phyloP scores from a whole-genome alignment of 2,797 vertebrate species.

The Rhabdophis nuchalis region DNA sequence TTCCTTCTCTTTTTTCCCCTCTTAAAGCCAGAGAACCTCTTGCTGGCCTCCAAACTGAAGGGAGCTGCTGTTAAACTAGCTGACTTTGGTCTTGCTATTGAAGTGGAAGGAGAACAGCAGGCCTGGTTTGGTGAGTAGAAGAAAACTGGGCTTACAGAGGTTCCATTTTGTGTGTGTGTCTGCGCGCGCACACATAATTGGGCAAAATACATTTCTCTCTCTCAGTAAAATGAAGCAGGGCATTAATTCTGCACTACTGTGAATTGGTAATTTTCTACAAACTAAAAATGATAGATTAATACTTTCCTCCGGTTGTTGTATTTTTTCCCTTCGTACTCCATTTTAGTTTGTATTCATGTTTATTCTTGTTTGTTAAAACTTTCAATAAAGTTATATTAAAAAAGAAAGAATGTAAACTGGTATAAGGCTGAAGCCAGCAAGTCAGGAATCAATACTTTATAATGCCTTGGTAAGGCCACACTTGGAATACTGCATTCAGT shows the following conservation, averaged over 20 bases:
- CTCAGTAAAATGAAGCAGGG: not conserved
- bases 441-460: not conserved
- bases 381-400: not conserved
- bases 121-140: slow-evolving; percentile 92
- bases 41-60: slow-evolving; percentile 93
- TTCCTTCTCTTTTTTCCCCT: slow-evolving; percentile 13
- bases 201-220: not conserved
- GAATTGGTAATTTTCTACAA: not conserved
- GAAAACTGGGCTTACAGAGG: accelerated
- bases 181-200: too few relatives aligned
- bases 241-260: not conserved
- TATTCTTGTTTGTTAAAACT: not conserved
- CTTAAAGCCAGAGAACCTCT: slow-evolving; percentile 89
- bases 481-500: too few relatives aligned
- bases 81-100: slow-evolving; percentile 93
- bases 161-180: accelerated
- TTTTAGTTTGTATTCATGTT: not conserved
- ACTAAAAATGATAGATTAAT: not conserved
- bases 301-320: not conserved
- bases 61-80: slow-evolving; percentile 94
- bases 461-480: too few relatives aligned
- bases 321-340: not conserved
- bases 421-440: not conserved
- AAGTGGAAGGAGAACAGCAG: slow-evolving; percentile 96
- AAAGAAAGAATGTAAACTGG: not conserved